Evolutionary conservation across 1,140 invertebrate genomes (phyloP), one percentile per base, ranked within the genome.

Genomic region (Chlorops oryzae): DNA sequence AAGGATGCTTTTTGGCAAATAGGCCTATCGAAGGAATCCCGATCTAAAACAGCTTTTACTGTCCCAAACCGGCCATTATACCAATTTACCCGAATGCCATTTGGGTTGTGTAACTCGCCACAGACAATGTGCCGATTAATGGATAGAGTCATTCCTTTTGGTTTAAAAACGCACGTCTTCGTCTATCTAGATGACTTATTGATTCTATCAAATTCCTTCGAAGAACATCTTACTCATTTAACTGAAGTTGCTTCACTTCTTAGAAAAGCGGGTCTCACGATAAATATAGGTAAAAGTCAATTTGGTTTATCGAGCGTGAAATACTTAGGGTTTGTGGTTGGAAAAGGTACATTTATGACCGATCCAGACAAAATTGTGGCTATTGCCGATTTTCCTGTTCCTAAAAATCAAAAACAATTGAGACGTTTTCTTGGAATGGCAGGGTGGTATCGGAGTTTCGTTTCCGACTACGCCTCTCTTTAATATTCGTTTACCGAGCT

Each of bases 11-110:
- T 58, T 47, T 66, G 59, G 59, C 65, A 75, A 47, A 59, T 75
- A 12, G 59, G 56, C 0, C 18, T 75, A 3, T 52, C 47, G 1
- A 23, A 55, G 6, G 46, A 54, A 12, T 60, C 56, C 12, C 59
- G 54, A 41, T 52, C 61, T 35, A 74, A 74, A 38, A 78, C 75
- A 0, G 74, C 73, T 2, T 77, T 77, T 52, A 66, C 68, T 5
- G 73, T 73, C 2, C 63, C 58, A 24, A 62, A 64, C 21, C 55
- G 62, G 38, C 65, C 62, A 7, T n/a, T 52, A 69, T 74, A 54
- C 46, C 54, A 65, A 43, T 55, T 47, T 25, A 27, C 17, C 2
- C 51, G 27, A 7, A 55, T 55, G 53, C 47, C 47, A 17, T 55
- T 55, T 25, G 53, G 39, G 73, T 68, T 51, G 12, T 46, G 42